Conservation (phyloP, 2,797 vertebrate genomes). For the Crenichthys baileyi region DNA sequence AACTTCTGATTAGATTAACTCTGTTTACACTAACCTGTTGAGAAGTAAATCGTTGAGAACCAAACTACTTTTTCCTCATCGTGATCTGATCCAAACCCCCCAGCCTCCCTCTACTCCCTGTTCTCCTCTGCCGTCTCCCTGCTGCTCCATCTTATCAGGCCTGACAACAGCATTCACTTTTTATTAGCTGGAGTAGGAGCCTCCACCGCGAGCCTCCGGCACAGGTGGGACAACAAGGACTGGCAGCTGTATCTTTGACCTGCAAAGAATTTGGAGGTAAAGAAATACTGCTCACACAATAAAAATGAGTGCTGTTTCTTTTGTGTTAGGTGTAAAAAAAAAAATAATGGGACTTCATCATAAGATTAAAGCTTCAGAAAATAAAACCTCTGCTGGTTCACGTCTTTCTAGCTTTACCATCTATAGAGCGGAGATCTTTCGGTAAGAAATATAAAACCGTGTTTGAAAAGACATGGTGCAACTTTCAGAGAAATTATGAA, state of each 20-base stretch:
- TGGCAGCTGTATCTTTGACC: neutral
- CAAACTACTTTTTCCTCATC: constrained; percentile 4
- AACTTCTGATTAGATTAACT: neutral
- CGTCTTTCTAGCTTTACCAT: neutral
- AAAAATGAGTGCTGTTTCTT: neutral
- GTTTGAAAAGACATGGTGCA: neutral
- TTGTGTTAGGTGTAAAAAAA: neutral
- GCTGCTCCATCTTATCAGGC: constrained; percentile 44
- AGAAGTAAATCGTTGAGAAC: neutral
- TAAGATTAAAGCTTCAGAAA: constrained; percentile 1
- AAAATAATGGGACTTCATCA: neutral
- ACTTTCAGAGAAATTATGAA: neutral
- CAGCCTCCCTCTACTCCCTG: neutral
- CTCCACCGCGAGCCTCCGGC: constrained; percentile 9
- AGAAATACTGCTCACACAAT: neutral
- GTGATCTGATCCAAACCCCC: constrained; percentile 8
- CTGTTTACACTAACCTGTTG: neutral
- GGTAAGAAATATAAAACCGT: neutral
- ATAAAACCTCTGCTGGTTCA: neutral
- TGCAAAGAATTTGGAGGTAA: neutral
- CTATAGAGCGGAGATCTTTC: neutral
- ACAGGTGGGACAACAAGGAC: constrained; percentile 15
- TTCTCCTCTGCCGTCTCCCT: constrained; percentile 25
- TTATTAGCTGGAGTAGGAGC: constrained; percentile 39
- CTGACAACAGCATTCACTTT: constrained; percentile 51